Evolutionary conservation across 2,797 vertebrate species (phyloP).

Genomic region (Microhierax caerulescens): DNA sequence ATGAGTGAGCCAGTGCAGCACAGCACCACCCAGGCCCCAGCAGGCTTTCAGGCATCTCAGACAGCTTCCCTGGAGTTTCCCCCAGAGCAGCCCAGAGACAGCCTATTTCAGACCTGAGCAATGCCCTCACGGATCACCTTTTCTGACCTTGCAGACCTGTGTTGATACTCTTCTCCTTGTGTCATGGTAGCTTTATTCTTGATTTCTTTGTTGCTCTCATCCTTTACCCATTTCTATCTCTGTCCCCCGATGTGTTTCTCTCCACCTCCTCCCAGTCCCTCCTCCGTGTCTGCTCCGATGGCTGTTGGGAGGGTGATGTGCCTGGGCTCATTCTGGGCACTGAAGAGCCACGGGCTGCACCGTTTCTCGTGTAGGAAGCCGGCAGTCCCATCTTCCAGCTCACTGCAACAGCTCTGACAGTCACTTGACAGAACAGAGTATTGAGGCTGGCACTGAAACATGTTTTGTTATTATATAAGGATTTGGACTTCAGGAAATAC

Average conservation of each 20-base stretch:
- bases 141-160: background rate
- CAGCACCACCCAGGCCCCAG: background rate
- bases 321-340: background rate
- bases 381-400: background rate
- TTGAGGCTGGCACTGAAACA: background rate
- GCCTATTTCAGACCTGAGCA: background rate
- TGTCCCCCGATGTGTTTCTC: background rate
- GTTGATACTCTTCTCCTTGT: background rate
- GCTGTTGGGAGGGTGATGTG: background rate
- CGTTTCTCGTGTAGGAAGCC: fast-evolving
- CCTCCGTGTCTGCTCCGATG: fast-evolving
- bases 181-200: background rate
- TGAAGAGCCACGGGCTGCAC: background rate
- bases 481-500: background rate
- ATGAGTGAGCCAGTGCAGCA: background rate
- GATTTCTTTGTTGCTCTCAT: background rate
- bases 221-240: background rate
- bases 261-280: background rate
- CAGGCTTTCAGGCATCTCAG: background rate
- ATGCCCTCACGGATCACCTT: background rate
- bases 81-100: background rate
- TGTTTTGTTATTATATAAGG: background rate
- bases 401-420: background rate
- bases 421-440: background rate
- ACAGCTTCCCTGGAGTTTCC: background rate